These are phyloP conservation scores for Apus apus DNA, from an alignment of 2,113 vertebrate species.

Conservation along the genomic window DNA sequence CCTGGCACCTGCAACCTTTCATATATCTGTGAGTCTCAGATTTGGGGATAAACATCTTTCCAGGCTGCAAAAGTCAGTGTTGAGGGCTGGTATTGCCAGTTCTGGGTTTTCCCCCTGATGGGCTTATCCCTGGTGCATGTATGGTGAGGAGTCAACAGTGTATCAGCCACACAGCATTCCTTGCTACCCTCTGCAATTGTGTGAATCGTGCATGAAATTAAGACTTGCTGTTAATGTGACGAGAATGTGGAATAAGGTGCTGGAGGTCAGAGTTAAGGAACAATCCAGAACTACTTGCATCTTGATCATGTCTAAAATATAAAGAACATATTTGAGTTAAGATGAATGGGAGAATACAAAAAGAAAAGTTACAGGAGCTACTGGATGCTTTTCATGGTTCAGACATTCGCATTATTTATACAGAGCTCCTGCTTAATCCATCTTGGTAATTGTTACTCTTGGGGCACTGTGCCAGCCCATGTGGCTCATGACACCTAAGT, in stretches of 20 bases:
- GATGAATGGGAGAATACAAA: background rate
- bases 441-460: background rate
- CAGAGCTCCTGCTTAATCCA: background rate
- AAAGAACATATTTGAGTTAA: background rate
- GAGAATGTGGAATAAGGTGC: background rate
- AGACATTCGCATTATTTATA: background rate
- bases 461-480: fast-evolving
- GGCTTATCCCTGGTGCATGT: background rate
- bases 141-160: background rate
- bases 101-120: background rate
- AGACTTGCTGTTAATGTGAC: background rate
- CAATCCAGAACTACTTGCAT: background rate
- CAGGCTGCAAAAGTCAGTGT: background rate
- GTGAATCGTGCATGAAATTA: background rate
- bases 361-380: background rate
- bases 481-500: background rate
- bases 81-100: background rate
- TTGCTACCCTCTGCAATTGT: fast-evolving
- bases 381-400: background rate
- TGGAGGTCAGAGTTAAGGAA: background rate
- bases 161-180: background rate
- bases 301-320: background rate
- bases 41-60: background rate
- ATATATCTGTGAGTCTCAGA: background rate
- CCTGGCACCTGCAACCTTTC: background rate